These are phyloP conservation scores for Anas platyrhynchos DNA, from an alignment of 2,113 vertebrate species.

Conservation along the genomic window DNA sequence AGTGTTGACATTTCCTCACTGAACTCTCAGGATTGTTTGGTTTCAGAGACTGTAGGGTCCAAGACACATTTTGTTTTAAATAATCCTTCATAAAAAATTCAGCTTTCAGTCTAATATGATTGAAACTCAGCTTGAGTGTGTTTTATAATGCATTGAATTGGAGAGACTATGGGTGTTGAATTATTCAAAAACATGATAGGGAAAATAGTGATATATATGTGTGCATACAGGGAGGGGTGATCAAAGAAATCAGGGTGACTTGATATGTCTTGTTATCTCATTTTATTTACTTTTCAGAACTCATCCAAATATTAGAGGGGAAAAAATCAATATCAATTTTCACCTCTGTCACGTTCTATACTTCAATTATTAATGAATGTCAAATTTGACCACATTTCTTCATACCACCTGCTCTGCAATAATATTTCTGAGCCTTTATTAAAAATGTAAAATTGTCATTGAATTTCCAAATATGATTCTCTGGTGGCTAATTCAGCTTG, in stretches of 20 bases:
- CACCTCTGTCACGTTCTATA: slow-evolving; percentile 78
- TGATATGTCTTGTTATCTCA: slow-evolving; percentile 82
- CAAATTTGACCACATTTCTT: slow-evolving; percentile 84
- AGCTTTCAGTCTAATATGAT: slow-evolving; percentile 83
- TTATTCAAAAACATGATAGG: slow-evolving; percentile 82
- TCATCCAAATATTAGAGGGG: slow-evolving; percentile 82
- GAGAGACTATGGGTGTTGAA: slow-evolving; percentile 80
- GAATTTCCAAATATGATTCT: slow-evolving; percentile 86
- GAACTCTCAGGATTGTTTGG: slow-evolving; percentile 82
- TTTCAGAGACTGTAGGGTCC: slow-evolving; percentile 78
- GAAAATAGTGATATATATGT: slow-evolving; percentile 74
- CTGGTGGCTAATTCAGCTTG: slow-evolving; percentile 82
- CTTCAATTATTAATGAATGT: slow-evolving; percentile 88
- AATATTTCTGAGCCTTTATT: slow-evolving; percentile 84
- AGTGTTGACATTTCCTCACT: slow-evolving; percentile 81
- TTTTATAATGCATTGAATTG: slow-evolving; percentile 86
- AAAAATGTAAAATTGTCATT: slow-evolving; percentile 89
- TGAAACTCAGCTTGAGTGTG: slow-evolving; percentile 81
- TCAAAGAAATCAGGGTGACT: slow-evolving; percentile 80
- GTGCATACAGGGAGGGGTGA: slow-evolving; percentile 65
- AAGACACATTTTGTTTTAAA: slow-evolving; percentile 84
- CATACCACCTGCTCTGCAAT: slow-evolving; percentile 77
- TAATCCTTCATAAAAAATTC: slow-evolving; percentile 88
- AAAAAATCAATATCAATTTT: slow-evolving; percentile 87
- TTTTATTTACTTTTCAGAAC: slow-evolving; percentile 86